A percentile compares a stretch with the other conserved stretches of the same genome.
Conservation (phyloP, 2,888 invertebrate genomes). For the Theretra japonica region DNA sequence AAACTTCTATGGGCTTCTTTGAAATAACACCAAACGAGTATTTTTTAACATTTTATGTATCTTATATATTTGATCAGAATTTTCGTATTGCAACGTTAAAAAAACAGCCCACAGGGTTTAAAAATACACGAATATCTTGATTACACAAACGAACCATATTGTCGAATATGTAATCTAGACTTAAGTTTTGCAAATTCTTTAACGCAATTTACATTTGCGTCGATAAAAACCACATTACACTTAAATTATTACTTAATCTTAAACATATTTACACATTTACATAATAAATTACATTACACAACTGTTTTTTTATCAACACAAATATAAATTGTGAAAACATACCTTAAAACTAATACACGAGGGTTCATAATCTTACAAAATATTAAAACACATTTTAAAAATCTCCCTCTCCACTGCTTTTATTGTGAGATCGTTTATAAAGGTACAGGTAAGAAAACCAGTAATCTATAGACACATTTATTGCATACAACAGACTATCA, state of each 20-base stretch:
- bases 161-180: background rate
- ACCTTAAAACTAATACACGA: conserved; percentile 40
- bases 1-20: conserved; percentile 5
- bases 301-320: conserved; percentile 35
- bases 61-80: background rate
- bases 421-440: conserved; percentile 25
- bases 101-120: background rate
- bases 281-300: conserved; percentile 33
- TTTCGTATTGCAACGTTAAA: too few species aligned
- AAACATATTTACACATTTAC: background rate
- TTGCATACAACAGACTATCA: conserved; percentile 18
- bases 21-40: background rate
- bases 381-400: conserved; percentile 28
- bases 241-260: background rate
- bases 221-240: conserved; percentile 3
- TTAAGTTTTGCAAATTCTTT: background rate
- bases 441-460: conserved; percentile 25
- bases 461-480: conserved; percentile 16
- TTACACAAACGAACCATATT: background rate
- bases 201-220: background rate
- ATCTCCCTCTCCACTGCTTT: conserved; percentile 22
- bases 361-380: conserved; percentile 31
- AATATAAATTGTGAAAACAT: conserved; percentile 38
- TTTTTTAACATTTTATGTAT: background rate
- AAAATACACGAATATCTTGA: background rate